A percentile compares a stretch with the other conserved stretches of the same genome.
Evolutionary conservation across 2,113 vertebrate genomes (phyloP).

Genomic region (Pollachius pollachius): DNA sequence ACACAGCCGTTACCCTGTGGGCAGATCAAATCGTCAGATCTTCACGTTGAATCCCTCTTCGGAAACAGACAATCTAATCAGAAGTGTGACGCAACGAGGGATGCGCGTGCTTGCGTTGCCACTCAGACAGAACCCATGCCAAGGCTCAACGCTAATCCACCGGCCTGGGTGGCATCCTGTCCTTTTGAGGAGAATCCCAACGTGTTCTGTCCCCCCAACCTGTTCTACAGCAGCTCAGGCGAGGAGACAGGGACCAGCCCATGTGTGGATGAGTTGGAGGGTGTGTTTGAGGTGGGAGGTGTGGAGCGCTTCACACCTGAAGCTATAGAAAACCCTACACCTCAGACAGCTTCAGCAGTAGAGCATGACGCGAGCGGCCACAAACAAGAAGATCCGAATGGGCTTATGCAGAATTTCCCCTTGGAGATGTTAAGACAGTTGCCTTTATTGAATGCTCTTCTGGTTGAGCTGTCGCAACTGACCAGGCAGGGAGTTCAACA

Average conservation of each 20-base stretch:
- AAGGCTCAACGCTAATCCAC: constrained; percentile 9
- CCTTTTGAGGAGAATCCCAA: constrained; percentile 49
- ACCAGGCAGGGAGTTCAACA: constrained; percentile 47
- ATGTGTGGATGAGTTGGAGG: constrained; percentile 9
- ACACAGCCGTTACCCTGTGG: background rate
- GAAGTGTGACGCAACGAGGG: constrained; percentile 7
- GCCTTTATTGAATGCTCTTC: constrained; percentile 84
- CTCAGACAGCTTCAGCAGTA: background rate
- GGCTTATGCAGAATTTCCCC: constrained; percentile 25
- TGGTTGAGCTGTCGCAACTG: constrained; percentile 82
- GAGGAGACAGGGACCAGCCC: constrained; percentile 31
- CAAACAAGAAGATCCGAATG: background rate
- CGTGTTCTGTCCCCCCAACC: constrained; percentile 79
- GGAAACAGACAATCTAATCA: constrained; percentile 13
- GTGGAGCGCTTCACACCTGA: constrained; percentile 33
- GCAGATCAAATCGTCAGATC: constrained; percentile 7
- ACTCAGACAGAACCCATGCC: constrained; percentile 27
- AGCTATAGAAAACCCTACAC: background rate
- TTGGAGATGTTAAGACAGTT: constrained; percentile 67
- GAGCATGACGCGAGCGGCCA: background rate
- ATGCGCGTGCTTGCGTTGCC: background rate
- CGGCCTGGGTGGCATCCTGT: constrained; percentile 10
- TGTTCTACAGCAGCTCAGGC: constrained; percentile 75
- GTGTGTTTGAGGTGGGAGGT: constrained; percentile 11
- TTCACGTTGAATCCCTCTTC: background rate